These are phyloP conservation scores for Propithecus coquereli DNA, from an alignment of 2,113 vertebrate genomes.

Conservation along the genomic window DNA sequence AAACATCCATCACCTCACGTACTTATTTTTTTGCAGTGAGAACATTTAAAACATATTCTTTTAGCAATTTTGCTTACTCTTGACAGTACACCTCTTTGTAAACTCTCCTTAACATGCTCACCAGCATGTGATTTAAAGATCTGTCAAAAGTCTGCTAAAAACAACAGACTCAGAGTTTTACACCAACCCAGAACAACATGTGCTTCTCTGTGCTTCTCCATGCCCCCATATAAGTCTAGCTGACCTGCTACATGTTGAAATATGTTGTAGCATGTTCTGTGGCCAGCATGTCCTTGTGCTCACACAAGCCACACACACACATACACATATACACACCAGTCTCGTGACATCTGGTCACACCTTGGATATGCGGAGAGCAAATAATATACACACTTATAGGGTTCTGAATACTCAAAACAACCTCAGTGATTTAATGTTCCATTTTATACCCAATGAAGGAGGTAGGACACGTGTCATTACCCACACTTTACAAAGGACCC, in stretches of 20 bases:
- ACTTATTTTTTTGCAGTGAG: background rate
- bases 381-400: background rate
- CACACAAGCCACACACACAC: too few species aligned
- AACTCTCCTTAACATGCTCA: background rate
- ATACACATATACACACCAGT: too few species aligned
- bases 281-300: too few species aligned
- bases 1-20: background rate
- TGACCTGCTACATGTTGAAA: too few species aligned
- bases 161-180: background rate
- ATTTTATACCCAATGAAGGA: background rate
- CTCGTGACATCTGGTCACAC: background rate
- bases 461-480: accelerated
- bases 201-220: background rate
- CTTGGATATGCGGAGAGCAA: background rate
- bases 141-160: background rate
- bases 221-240: accelerated
- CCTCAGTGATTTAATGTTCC: background rate
- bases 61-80: background rate
- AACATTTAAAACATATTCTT: background rate
- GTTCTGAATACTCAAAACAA: background rate
- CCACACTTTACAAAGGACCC: background rate
- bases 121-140: background rate
- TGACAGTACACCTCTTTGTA: background rate
- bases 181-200: background rate
- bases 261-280: accelerated